These are phyloP conservation scores for Rana temporaria DNA, from an alignment of 2,113 vertebrate genomes.

Conservation along the genomic window DNA sequence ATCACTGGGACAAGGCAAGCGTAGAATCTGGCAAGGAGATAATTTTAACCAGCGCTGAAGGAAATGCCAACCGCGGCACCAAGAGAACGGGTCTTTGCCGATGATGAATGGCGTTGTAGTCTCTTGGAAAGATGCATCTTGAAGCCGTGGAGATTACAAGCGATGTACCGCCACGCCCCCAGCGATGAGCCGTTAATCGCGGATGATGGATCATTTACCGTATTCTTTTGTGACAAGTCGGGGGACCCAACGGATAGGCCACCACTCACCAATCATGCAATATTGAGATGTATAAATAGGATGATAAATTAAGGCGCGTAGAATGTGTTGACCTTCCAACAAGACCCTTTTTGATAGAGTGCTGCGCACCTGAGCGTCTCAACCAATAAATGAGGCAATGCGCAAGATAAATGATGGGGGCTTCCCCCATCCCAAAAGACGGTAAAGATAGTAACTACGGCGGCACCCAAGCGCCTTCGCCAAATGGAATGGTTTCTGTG, in stretches of 20 bases:
- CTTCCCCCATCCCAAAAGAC: constrained; percentile 38
- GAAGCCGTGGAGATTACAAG: constrained; percentile 30
- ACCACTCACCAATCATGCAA: constrained; percentile 14
- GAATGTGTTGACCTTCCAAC: constrained; percentile 22
- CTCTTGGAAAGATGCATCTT: not conserved
- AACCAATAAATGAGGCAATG: constrained; percentile 6
- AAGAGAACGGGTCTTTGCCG: constrained; percentile 9
- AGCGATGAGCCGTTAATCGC: constrained; percentile 22
- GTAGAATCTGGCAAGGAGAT: constrained; percentile 19
- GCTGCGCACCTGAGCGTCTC: constrained; percentile 39
- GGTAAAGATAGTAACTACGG: constrained; percentile 44
- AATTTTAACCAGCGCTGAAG: constrained; percentile 36
- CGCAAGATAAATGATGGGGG: constrained; percentile 45
- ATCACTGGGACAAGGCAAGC: not conserved
- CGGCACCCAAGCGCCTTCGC: constrained; percentile 21
- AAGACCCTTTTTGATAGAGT: constrained; percentile 36
- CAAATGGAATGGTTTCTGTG: not conserved
- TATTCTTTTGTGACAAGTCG: constrained; percentile 27
- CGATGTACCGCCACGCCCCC: not conserved
- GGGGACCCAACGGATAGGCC: constrained; percentile 6
- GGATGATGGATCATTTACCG: constrained; percentile 46
- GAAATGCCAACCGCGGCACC: constrained; percentile 30
- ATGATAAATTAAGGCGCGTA: constrained; percentile 40
- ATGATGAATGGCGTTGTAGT: constrained; percentile 38
- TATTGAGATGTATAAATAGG: not conserved